These are phyloP conservation scores for Anorthoa munda DNA, from an alignment of 2,888 invertebrate genomes.

Conservation along the genomic window DNA sequence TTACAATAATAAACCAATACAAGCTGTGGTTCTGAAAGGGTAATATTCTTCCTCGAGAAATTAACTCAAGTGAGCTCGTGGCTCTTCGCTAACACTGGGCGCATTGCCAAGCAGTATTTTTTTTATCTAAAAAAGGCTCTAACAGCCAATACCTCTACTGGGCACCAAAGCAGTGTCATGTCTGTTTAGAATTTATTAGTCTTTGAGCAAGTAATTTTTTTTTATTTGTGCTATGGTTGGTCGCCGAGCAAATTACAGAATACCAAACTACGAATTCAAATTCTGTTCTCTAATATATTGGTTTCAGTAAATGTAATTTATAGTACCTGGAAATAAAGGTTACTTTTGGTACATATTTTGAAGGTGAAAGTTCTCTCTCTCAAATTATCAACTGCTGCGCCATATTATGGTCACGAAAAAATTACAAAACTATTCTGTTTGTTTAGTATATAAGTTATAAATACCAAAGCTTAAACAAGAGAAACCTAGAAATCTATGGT, in stretches of 20 bases:
- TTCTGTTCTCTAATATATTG: not conserved
- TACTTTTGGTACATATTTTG: not conserved
- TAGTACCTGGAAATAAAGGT: not conserved
- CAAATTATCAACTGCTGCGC: no score
- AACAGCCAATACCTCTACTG: not conserved
- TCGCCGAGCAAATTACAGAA: not conserved
- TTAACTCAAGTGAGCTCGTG: not conserved
- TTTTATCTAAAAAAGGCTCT: not conserved
- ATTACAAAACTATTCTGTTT: no score
- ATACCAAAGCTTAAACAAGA: no score
- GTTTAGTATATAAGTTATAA: no score
- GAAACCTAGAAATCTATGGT: no score
- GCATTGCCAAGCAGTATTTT: not conserved
- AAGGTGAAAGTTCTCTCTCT: no score
- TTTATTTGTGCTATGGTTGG: not conserved
- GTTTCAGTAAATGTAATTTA: not conserved
- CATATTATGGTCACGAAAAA: no score
- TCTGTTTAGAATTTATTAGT: conserved; percentile 29
- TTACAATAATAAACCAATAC: no score
- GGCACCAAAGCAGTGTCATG: conserved; percentile 7
- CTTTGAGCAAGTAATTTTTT: conserved; percentile 10
- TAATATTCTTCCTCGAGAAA: not conserved
- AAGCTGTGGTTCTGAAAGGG: no score
- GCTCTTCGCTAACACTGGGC: conserved; percentile 4
- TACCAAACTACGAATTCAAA: not conserved